Evolutionary conservation across 2,113 vertebrate species (phyloP).

Genomic region (sheep (Ovis aries)): ARS-UI_Ramb_v3.0 NC_056057.1:9745501-9746000

Average conservation of each 20-base stretch:
- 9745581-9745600: background rate
- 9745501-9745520: background rate
- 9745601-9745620: background rate
- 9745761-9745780: background rate
- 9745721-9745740: background rate
- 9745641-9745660: background rate
- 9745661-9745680: background rate
- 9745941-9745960: background rate
- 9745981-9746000: background rate
- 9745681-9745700: background rate
- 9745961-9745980: background rate
- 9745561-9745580: background rate
- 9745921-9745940: constrained; percentile 14
- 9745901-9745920: background rate
- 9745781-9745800: background rate
- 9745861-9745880: background rate
- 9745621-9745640: background rate
- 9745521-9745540: background rate
- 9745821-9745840: background rate
- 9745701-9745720: background rate
- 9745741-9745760: background rate
- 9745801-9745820: background rate
- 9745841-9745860: background rate
- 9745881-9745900: background rate
- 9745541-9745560: background rate